These are phyloP conservation scores for Hippopotamyrus pictus DNA, from an alignment of 2,797 vertebrate genomes.

Conservation along the genomic window DNA sequence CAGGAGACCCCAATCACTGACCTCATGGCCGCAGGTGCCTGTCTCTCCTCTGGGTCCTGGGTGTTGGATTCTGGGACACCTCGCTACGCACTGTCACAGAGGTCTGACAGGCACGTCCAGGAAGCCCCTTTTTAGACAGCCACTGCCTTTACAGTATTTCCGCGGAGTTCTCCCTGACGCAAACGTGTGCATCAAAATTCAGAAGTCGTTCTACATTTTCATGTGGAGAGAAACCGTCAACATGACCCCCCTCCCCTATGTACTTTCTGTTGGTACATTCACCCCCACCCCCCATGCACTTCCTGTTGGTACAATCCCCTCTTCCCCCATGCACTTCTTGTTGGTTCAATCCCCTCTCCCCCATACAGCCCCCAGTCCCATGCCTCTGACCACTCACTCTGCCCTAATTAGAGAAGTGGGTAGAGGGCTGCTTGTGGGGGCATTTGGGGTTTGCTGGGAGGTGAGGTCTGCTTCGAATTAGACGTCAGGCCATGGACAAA, in stretches of 20 bases:
- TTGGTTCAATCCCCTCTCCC: background rate
- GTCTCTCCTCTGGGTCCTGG: background rate
- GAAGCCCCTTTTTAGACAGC: background rate
- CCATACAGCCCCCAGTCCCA: background rate
- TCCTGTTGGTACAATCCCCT: background rate
- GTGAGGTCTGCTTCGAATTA: conserved; percentile 61
- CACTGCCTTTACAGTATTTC: background rate
- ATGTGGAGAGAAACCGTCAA: background rate
- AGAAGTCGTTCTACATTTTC: background rate
- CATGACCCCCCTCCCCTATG: background rate
- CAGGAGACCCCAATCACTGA: background rate
- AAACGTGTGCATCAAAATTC: background rate
- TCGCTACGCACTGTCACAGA: conserved; percentile 15
- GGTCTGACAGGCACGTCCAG: background rate
- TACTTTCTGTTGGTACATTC: background rate
- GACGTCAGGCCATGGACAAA: conserved; percentile 49
- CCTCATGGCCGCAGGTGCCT: background rate
- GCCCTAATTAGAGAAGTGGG: conserved; percentile 42
- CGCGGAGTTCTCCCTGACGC: background rate
- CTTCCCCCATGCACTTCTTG: background rate
- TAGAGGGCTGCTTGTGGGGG: conserved; percentile 13
- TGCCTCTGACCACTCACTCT: background rate
- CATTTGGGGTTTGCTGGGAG: conserved; percentile 37
- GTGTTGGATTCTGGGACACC: background rate
- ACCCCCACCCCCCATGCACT: background rate